Evolutionary conservation across 2,888 invertebrate genomes (phyloP), one percentile per base, ranked within the genome.

Genomic region (Abscondita cerata): DNA sequence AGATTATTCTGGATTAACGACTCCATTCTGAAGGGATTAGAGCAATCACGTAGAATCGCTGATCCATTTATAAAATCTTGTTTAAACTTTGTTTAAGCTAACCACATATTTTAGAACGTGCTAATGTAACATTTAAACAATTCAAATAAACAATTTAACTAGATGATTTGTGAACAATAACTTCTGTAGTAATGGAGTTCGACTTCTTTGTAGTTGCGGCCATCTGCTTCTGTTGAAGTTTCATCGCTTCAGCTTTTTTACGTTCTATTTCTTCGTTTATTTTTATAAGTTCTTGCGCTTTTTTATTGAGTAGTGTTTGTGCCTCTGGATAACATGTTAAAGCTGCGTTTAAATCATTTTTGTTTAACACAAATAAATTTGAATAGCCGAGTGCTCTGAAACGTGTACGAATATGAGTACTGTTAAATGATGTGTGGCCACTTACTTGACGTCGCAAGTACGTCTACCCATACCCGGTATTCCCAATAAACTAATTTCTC

Each of bases 251-350:
- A 74, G 86, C 83, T 15, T 51, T 82, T 67, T 75, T 77, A 15
- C 82, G 80, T 70, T 87, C 86, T 15, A 87, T 73, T 0, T 83
- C 86, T 0, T 86, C 87, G 77, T 88, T 88, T 73, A 86, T 87
- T 69, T 87, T 86, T 84, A 88, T 87, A 33, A 89, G 77, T 65
- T 83, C 81, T 65, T 92, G 89, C 0, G 97, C 96, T 72, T 95
- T 89, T 56, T 89, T 88, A 69, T 92, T 90, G 34, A 98, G 85
- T 52, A 95, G 86, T 59, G 90, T 88, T 73, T 96, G 93, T 2
- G 97, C 96, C 74, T 92, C 92, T 9, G 96, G 96, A 81, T 98
- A 96, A 74, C 96, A 92, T 25, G 87, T 86, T 66, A 98, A 85
- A 0, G 96, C 95, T 52, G 92, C 90, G 73, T 95, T 93, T 41